Evolutionary conservation across 2,888 invertebrate genomes (phyloP).

Genomic region (Cephalotes varians): DNA sequence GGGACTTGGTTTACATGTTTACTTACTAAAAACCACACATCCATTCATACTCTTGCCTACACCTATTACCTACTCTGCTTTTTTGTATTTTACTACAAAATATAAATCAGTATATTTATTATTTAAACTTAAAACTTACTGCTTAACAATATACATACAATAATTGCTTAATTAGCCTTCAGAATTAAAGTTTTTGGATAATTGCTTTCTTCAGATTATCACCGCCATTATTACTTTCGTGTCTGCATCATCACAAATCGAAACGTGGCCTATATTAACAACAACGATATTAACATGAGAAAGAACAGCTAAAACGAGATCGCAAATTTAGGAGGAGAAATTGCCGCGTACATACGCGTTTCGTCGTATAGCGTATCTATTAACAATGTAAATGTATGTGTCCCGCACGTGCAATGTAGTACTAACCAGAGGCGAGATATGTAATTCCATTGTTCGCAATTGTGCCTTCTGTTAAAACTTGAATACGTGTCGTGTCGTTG

Average conservation of each 20-base stretch:
- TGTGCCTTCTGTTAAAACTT: constrained; percentile 73
- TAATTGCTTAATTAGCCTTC: constrained; percentile 25
- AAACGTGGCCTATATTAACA: constrained; percentile 39
- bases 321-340: constrained; percentile 55
- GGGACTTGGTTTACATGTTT: too few relatives aligned
- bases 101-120: too few relatives aligned
- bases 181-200: constrained; percentile 29
- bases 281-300: constrained; percentile 54
- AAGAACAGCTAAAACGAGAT: constrained; percentile 42
- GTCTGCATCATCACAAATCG: neutral
- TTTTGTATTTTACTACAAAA: too few relatives aligned
- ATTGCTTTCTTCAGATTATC: neutral
- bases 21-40: too few relatives aligned
- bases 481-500: constrained; percentile 56
- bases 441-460: constrained; percentile 76
- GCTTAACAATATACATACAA: neutral
- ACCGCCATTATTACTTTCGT: neutral
- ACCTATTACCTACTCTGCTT: too few relatives aligned
- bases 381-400: constrained; percentile 74
- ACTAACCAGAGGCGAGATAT: constrained; percentile 67
- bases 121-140: too few relatives aligned
- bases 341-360: constrained; percentile 46
- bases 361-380: constrained; percentile 61
- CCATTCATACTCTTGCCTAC: too few relatives aligned
- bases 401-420: constrained; percentile 65